Base-by-base conservation (phyloP, 1,140 invertebrate species). In the Drosophila funebris region DNA sequence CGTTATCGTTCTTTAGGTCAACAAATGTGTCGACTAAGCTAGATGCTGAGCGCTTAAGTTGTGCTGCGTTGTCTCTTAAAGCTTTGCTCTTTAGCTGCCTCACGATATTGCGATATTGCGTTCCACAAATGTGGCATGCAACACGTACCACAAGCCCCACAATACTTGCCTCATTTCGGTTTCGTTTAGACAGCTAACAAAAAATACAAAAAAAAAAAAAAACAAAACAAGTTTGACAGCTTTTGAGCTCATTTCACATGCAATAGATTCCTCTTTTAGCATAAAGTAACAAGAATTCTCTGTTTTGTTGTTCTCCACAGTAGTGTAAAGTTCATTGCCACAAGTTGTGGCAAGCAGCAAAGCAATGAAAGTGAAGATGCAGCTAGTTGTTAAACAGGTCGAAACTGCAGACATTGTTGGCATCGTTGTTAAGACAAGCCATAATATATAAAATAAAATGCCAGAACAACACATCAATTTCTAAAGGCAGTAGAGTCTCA, bases 221-320 rank as follows among this genome's bases (percentile, higher is more conserved):
- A n/a, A n/a, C 62, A 68, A 82, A 85, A 85, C 83, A 78, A 76
- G 82, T 85, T 85, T 85, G 78, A 74, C 82, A 85, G 74, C 78
- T 85, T 66, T 63, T 72, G 29, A 76, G 41, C 72, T 67, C 39
- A 53, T 50, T 63, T 53, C 14, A 67, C 36, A 53, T 73, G 39
- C 70, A 60, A 69, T 54, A 54, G 46, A 73, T 46, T 48, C 57
- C 36, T 63, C 33, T 36, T 9, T 31, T 36, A 36, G 3, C 33
- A 36, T 4, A n/a, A 73, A 64, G 67, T 67, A 68, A 46, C 44
- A 56, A 67, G 63, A 69, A 83, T 63, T 73, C 64, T 61, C 14
- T 46, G 53, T 43, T 57, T 57, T n/a, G 27, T 52, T 37, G 41
- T n/a, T n/a, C n/a, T n/a, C n/a, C n/a, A n/a, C n/a, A n/a, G n/a